Percentiles rank a stretch among this genome's conserved stretches.
Conservation (phyloP, 2,113 vertebrate genomes). For the Chlamydotis undulata region DNA sequence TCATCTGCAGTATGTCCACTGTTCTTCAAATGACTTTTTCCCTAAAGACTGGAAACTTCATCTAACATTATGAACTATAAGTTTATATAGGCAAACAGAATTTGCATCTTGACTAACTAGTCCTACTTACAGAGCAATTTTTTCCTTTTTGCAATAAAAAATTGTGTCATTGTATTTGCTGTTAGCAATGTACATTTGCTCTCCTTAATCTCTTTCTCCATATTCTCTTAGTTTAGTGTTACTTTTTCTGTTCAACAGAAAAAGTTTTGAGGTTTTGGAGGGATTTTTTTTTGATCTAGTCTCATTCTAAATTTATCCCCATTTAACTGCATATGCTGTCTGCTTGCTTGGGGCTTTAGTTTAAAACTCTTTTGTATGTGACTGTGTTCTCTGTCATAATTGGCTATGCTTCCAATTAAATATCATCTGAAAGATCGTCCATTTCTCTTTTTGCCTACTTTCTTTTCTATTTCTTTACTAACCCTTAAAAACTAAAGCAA, state of each 20-base stretch:
- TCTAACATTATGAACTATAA: background rate
- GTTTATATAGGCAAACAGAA: background rate
- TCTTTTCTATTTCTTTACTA: background rate
- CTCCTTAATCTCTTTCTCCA: background rate
- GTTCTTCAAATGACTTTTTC: background rate
- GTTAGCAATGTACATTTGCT: background rate
- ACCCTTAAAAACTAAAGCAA: background rate
- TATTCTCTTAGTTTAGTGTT: background rate
- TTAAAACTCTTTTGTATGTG: background rate
- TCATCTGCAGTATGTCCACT: background rate
- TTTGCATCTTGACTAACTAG: background rate
- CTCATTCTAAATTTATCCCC: background rate
- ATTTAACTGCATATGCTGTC: background rate
- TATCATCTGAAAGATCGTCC: background rate
- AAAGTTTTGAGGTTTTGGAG: background rate
- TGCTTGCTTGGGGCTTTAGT: background rate
- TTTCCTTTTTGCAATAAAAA: background rate
- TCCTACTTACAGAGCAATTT: background rate
- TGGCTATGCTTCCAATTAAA: background rate
- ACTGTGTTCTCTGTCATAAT: background rate
- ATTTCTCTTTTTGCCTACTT: background rate
- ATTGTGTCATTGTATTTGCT: fast-evolving
- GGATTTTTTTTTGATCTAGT: background rate
- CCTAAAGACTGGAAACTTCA: background rate
- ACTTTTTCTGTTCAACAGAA: background rate